phyloP scores from a whole-genome alignment of 2,113 vertebrate species.

The Python bivittatus region DNA sequence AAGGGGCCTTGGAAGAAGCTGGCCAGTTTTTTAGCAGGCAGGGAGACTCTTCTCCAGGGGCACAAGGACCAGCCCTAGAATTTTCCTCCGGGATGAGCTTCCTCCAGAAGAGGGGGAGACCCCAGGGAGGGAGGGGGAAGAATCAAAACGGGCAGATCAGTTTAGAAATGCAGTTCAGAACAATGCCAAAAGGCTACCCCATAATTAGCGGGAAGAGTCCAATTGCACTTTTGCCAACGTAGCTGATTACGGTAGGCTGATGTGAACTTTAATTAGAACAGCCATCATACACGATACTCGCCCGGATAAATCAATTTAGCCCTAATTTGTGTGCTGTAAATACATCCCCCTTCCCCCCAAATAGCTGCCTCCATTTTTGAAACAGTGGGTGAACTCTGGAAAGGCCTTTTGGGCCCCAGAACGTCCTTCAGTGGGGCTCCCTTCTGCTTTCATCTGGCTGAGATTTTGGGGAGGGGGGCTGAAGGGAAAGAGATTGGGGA shows the following conservation, averaged over 20 bases:
- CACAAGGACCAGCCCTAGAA: too few species aligned
- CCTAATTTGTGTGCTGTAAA: constrained; percentile 79
- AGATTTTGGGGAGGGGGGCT: neutral
- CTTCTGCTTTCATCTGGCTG: constrained; percentile 10
- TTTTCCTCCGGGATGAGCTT: neutral
- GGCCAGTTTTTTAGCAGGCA: accelerated
- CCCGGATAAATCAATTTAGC: constrained; percentile 89
- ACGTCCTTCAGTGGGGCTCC: neutral
- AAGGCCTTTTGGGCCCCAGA: constrained; percentile 39
- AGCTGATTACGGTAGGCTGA: constrained; percentile 81
- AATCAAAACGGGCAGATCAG: constrained; percentile 55
- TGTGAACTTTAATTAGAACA: constrained; percentile 86
- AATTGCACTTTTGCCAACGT: constrained; percentile 81
- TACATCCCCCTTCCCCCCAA: constrained; percentile 62
- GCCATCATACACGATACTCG: constrained; percentile 85
- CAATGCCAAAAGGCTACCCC: constrained; percentile 43
- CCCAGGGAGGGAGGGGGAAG: neutral
- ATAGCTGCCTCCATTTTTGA: constrained; percentile 75
- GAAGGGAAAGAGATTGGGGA: constrained; percentile 48
- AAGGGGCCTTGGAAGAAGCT: constrained; percentile 49
- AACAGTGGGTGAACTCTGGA: constrained; percentile 72
- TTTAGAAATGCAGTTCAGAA: constrained; percentile 62
- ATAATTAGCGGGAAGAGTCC: constrained; percentile 68
- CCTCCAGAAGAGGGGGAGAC: neutral
- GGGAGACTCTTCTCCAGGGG: neutral